phyloP scores from a whole-genome alignment of 2,888 invertebrate genomes.

The Pherbina coryleti region DNA sequence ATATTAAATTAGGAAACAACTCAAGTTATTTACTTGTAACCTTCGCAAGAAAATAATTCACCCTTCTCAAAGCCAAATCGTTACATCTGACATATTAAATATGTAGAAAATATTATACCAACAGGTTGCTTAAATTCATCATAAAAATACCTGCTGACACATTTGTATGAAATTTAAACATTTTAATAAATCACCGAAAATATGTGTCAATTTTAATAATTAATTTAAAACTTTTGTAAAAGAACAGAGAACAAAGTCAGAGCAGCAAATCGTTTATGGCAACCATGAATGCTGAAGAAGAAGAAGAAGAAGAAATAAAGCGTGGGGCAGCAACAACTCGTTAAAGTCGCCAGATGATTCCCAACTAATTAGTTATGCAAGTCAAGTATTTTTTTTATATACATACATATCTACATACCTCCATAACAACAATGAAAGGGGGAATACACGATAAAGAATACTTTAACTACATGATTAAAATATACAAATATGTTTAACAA shows the following conservation, averaged over 20 bases:
- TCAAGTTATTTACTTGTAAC: no score
- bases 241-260: background rate
- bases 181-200: conserved; percentile 19
- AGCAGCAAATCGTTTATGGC: background rate
- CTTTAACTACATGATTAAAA: background rate
- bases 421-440: background rate
- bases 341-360: no score
- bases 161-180: conserved; percentile 8
- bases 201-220: conserved; percentile 26
- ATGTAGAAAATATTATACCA: background rate
- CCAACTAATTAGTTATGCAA: conserved; percentile 28
- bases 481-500: conserved; percentile 1
- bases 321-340: background rate
- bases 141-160: conserved; percentile 23
- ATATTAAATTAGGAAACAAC: background rate
- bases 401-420: no score
- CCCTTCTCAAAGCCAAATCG: no score
- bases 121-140: conserved; percentile 9
- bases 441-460: background rate
- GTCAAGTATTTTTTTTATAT: conserved; percentile 23
- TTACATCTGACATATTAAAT: no score
- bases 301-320: background rate
- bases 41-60: no score
- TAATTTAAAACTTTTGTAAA: background rate
- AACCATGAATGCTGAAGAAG: background rate